phyloP scores from a whole-genome alignment of 2,888 invertebrate genomes.

The Elegia similella region DNA sequence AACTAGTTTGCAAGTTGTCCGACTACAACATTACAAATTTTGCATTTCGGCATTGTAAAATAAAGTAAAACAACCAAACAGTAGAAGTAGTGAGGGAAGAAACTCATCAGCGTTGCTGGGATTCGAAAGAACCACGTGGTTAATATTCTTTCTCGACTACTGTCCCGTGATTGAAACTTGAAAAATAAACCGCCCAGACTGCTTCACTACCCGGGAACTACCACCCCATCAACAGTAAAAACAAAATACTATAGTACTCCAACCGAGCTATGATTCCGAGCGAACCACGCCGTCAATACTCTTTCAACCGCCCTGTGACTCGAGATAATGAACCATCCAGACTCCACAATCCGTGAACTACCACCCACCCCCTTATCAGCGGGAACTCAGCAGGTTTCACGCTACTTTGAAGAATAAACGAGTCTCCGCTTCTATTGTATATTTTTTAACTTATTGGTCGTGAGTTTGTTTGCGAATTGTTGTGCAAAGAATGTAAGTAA shows the following conservation, averaged over 20 bases:
- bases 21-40: too few species aligned
- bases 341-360: conserved; percentile 16
- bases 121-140: too few species aligned
- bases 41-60: too few species aligned
- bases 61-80: too few species aligned
- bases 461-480: background rate
- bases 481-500: background rate
- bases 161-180: too few species aligned
- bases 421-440: background rate
- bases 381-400: background rate
- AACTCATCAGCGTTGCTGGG: too few species aligned
- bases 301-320: conserved; percentile 23
- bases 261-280: background rate
- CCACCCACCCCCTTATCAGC: conserved; percentile 2
- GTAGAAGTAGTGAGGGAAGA: too few species aligned
- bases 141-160: too few species aligned
- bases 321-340: conserved; percentile 31
- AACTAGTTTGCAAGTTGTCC: too few species aligned
- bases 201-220: too few species aligned
- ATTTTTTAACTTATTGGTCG: background rate
- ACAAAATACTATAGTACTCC: background rate
- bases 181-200: too few species aligned
- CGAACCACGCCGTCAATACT: conserved; percentile 6
- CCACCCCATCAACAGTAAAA: too few species aligned
- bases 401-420: conserved; percentile 11